Base-by-base conservation (phyloP, 2,797 vertebrate species). In the Galago senegalensis region DNA sequence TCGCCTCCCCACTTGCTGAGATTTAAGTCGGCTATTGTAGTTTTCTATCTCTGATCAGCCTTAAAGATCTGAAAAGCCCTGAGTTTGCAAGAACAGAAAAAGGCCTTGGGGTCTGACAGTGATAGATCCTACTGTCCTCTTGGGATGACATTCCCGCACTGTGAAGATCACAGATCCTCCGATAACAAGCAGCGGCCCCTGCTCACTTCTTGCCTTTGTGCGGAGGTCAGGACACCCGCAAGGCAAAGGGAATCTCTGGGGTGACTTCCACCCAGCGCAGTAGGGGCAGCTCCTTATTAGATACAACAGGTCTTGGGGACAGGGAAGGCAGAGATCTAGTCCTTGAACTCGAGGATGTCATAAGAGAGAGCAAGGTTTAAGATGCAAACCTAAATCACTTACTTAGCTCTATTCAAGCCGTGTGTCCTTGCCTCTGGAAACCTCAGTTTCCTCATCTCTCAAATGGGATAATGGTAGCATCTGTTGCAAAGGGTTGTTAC, bases 61-160 rank as follows among this genome's bases (percentile, higher is more conserved):
- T 98, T 97, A 97, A 98, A 98, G 98, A 98, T 98, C 97, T 98
- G 96, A 97, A 98, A 98, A 98, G 96, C 97, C 95, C 96, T 95
- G 97, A 98, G 97, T 98, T 97, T 97, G 98, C 96, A 97, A 97
- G 98, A 95, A 97, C 97, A 95, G 98, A 97, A 84, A 98, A 97
- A 97, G 83, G 69, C 97, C 89, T 94, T 97, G 56, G 87, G 87
- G 82, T 96, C 87, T 95, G 97, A 94, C 97, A 97, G 96, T 96
- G 98, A 98, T 21, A 96, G 97, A 98, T 97, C 96, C 96, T 76
- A 92, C 95, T 34, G 82, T 97, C 96, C 97, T 93, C 94, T 96
- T 2, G 0, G 94, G 97, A 97, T 96, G 98, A 97, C 97, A 95
- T 96, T 87, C 86, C 97, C 14, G 7, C 85, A 70, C 94, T 90